A percentile compares a stretch with the other conserved stretches of the same genome.
Evolutionary conservation across 2,113 vertebrate species (phyloP).

Genomic region (Grus americana): DNA sequence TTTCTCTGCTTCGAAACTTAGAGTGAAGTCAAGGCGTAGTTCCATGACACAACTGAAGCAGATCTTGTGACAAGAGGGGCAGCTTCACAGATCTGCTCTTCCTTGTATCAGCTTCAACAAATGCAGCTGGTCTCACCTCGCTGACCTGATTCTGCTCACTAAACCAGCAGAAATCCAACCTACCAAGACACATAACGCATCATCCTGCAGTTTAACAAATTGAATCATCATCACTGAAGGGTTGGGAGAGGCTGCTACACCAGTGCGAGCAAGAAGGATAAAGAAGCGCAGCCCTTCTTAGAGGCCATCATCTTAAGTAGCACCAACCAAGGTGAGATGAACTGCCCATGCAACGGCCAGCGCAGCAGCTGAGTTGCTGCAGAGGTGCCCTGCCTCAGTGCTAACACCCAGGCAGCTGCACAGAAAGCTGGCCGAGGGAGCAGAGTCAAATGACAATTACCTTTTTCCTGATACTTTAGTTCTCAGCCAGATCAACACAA

Average conservation of each 20-base stretch:
- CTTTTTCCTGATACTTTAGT: not conserved
- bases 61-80: not conserved
- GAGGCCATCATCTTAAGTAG: rapidly evolving
- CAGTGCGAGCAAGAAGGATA: not conserved
- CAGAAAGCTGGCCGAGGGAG: rapidly evolving
- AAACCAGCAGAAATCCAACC: not conserved
- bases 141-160: not conserved
- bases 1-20: not conserved
- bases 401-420: not conserved
- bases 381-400: not conserved
- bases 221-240: not conserved
- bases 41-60: not conserved
- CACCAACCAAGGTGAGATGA: not conserved
- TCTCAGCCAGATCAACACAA: not conserved
- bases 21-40: not conserved
- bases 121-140: not conserved
- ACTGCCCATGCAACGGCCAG: rapidly evolving
- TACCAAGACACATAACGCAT: not conserved
- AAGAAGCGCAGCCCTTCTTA: rapidly evolving
- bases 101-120: not conserved
- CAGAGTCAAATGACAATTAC: not conserved
- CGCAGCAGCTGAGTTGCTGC: rapidly evolving
- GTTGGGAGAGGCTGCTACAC: not conserved
- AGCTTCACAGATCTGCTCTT: not conserved
- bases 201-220: not conserved